Base-by-base conservation (phyloP, 2,113 vertebrate genomes). In the Manacus vitellinus region DNA sequence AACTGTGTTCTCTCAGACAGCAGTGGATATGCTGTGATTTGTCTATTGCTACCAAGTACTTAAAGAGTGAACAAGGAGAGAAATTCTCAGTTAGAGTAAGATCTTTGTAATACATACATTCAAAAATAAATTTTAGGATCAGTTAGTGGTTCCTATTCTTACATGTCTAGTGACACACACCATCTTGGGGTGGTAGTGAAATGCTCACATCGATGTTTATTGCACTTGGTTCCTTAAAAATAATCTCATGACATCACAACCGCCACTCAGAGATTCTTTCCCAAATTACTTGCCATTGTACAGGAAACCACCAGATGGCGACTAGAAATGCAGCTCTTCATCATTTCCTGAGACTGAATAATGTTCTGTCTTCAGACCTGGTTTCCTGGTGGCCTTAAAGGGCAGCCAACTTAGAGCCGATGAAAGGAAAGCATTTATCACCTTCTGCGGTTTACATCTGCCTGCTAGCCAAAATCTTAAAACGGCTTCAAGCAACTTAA, bases 401-500 rank as follows among this genome's bases (percentile, higher is more conserved):
- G 89, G 81, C 92, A 89, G 47, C 41, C 72, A 67, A n/a, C 74
- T 84, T 86, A 70, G 12, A 92, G 47, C 8, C 2, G 4, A 79
- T 92, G 93, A 94, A 94, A 90, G 24, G 41, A 91, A 96, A 92
- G 21, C 58, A 94, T 95, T 94, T 95, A 94, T 96, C 94, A 96
- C 78, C 78, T 81, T 86, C 78, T 35, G 52, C 31, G 59, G 55
- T 59, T 92, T 89, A 92, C 56, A 79, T 44, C 75, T 90, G 52
- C 81, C 90, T 82, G 61, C 68, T 82, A 89, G 66, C 31, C 86
- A 90, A 94, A 94, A 70, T 37, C 92, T 56, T 89, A 54, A 88
- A 94, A 79, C 44, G 83, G 59, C 49, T 91, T 86, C 83, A 78
- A 85, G 74, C 15, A 10, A 75, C 30, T 81, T 89, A 82, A 90